Percentiles rank a stretch among this genome's conserved stretches.
These are phyloP conservation scores for Tyrophagus putrescentiae DNA, from an alignment of 1,140 invertebrate species.

Conservation along the genomic window DNA sequence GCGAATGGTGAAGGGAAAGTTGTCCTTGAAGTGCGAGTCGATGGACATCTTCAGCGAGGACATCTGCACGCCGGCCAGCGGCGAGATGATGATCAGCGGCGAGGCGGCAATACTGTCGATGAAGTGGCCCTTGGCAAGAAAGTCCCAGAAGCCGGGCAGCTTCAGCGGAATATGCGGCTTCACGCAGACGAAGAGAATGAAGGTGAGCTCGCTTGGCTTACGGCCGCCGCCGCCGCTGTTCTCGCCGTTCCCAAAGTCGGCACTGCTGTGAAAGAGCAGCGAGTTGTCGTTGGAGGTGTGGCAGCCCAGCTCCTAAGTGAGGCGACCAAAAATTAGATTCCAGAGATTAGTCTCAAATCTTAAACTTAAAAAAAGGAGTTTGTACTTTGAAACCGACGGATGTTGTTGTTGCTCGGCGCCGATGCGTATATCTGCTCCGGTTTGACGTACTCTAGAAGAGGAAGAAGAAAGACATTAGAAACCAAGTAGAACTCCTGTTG, in stretches of 20 bases:
- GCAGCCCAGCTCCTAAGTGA: conserved; percentile 11
- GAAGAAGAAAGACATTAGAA: too few relatives aligned
- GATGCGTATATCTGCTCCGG: background rate
- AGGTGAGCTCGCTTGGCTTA: background rate
- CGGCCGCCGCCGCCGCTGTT: background rate
- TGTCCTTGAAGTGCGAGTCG: background rate
- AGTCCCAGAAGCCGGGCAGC: background rate
- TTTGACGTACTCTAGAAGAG: background rate
- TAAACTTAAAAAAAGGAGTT: too few relatives aligned
- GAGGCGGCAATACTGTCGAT: background rate
- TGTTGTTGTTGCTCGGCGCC: background rate
- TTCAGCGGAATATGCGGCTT: conserved; percentile 15
- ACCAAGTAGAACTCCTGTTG: too few relatives aligned
- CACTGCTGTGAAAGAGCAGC: background rate
- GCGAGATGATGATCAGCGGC: background rate
- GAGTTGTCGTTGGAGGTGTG: background rate
- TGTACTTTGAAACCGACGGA: too few relatives aligned
- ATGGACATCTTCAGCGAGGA: background rate
- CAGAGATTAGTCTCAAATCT: too few relatives aligned
- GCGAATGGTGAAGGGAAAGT: background rate
- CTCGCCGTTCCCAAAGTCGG: background rate
- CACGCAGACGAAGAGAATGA: conserved; percentile 9
- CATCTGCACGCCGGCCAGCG: conserved; percentile 10
- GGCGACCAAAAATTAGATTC: too few relatives aligned
- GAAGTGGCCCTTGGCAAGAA: background rate